These are phyloP conservation scores for Guaruba guarouba DNA, from an alignment of 2,113 vertebrate genomes.

Conservation along the genomic window DNA sequence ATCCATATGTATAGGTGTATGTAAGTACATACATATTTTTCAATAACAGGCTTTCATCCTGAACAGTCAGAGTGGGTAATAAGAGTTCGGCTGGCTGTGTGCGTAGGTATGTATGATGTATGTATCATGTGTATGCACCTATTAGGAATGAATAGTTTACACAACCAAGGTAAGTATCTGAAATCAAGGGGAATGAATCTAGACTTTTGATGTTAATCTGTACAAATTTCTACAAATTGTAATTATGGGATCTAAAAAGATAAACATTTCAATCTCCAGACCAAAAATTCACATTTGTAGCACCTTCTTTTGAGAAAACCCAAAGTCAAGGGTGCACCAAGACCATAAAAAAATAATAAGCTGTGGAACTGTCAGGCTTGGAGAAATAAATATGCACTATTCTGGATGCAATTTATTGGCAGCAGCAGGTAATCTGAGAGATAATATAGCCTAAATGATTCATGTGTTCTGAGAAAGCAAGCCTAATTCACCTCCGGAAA, in stretches of 20 bases:
- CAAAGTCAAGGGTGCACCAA: not conserved
- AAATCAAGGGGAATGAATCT: not conserved
- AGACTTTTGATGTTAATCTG: not conserved
- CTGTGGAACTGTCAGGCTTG: not conserved
- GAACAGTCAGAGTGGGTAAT: not conserved
- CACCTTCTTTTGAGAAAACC: not conserved
- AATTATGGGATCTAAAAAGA: not conserved
- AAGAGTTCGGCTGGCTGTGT: accelerated
- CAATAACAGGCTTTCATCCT: not conserved
- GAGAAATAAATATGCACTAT: not conserved
- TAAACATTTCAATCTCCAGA: not conserved
- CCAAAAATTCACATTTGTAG: not conserved
- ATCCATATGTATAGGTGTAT: not conserved
- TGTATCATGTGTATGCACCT: not conserved
- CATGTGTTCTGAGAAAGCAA: not conserved
- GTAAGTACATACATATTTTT: not conserved
- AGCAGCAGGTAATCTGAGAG: not conserved
- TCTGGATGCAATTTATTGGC: not conserved
- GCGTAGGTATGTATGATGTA: not conserved
- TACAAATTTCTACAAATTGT: not conserved
- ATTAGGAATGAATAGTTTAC: not conserved
- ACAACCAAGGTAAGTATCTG: not conserved
- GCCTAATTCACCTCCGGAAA: not conserved
- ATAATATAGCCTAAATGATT: not conserved
- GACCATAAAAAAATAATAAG: not conserved